Conservation (phyloP, 2,113 vertebrate genomes). For the Bubo bubo region DNA sequence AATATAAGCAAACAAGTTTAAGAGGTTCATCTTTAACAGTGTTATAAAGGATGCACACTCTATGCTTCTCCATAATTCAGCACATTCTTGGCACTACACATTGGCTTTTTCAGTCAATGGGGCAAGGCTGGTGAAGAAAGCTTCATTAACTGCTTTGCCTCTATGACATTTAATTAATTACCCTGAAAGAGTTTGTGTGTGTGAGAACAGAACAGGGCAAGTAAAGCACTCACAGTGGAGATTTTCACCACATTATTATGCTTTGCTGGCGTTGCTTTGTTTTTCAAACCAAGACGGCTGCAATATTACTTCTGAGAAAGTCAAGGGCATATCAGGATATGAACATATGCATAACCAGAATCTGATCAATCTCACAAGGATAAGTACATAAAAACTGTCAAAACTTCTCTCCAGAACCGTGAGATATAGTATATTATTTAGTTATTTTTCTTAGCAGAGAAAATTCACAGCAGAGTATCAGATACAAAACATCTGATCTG, state of each 20-base stretch:
- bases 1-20: neutral
- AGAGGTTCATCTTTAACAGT: neutral
- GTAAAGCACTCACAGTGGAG: neutral
- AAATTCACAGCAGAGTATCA: neutral
- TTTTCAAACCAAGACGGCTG: neutral
- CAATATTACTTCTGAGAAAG: neutral
- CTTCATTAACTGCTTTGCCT: neutral
- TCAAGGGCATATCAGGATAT: neutral
- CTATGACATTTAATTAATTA: conserved; percentile 1
- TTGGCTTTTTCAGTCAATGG: neutral
- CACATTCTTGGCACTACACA: neutral
- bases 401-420: neutral
- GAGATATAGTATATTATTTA: neutral
- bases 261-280: neutral
- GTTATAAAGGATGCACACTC: neutral
- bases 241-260: neutral
- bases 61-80: neutral
- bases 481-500: neutral
- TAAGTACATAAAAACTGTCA: conserved; percentile 17
- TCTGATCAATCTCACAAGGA: neutral
- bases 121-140: neutral
- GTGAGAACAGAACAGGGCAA: neutral
- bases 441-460: neutral
- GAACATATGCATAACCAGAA: neutral
- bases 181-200: neutral